Base-by-base conservation (phyloP, 2,888 invertebrate species). In the Dryadula phaetusa region DNA sequence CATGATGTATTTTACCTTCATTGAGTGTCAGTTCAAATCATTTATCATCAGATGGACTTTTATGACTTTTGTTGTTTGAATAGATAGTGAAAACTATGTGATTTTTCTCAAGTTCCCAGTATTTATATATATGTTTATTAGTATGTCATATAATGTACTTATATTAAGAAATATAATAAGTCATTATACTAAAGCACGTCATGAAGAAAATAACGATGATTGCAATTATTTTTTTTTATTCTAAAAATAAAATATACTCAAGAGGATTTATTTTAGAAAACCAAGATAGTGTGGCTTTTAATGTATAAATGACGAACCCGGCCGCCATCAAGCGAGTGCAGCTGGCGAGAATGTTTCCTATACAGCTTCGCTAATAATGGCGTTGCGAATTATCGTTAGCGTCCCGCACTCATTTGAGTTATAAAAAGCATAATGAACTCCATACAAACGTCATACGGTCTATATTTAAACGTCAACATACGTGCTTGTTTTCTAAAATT, bases 331-430 rank as follows among this genome's bases (percentile, higher is more conserved):
- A 72, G 73, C 70, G 74, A 70, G 71, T 72, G 70, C 74, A 76
- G 73, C 71, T 72, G 70, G 66, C 65, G 72, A 73, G 73, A 72
- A 75, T 76, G 72, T 77, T 77, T 77, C 75, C 77, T 76, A 72
- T 74, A 77, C 76, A 77, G 75, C 74, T 72, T 71, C 75, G 70
- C 75, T 77, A 77, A 76, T 78, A 77, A 78, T 77, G 76, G 76
- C 73, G 74, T 74, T 67, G 76, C 76, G 77, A 78, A 78, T 78
- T 77, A 78, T 78, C 77, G 78, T 78, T 77, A 78, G 72, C 74
- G 70, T 71, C 64, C 73, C 71, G 65, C 58, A 65, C 68, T 70
- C 62, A 70, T 63, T 67, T 54, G 34, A 60, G 37, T 25, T 62
- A 58, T 56, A 53, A 53, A 49, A 25, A 8, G 62, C 34, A 70